Evolutionary conservation across 1,140 invertebrate genomes (phyloP).

Genomic region (Plodia interpunctella): DNA sequence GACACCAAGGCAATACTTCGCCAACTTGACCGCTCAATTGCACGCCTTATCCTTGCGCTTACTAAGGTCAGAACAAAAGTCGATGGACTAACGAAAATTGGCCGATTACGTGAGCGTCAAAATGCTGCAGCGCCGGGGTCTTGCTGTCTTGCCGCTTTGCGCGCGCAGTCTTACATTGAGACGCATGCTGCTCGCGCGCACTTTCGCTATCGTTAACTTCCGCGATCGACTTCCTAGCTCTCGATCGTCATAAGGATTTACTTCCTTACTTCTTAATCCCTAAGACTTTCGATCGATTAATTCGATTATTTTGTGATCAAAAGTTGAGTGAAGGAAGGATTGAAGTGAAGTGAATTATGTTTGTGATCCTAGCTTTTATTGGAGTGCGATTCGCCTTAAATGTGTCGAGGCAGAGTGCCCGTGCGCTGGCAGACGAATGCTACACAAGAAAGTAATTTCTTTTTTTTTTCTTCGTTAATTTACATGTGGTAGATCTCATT

Average conservation of each 20-base stretch:
- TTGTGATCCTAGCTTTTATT: conserved; percentile 66
- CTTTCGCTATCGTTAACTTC: conserved; percentile 62
- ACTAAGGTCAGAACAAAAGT: conserved; percentile 2
- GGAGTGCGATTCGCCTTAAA: conserved; percentile 67
- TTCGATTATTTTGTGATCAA: too few species aligned
- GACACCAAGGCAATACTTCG: background rate
- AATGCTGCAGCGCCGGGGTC: background rate
- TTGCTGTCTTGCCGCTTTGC: conserved; percentile 14
- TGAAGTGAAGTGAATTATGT: conserved; percentile 45
- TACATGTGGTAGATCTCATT: conserved; percentile 27
- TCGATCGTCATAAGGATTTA: background rate
- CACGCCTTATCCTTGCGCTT: background rate
- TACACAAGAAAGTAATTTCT: conserved; percentile 67
- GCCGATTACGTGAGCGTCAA: conserved; percentile 47
- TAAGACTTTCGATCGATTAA: too few species aligned
- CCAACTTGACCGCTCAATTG: background rate
- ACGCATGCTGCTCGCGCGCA: conserved; percentile 57
- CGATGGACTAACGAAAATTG: conserved; percentile 1
- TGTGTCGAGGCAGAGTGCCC: conserved; percentile 62
- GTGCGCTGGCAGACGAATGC: conserved; percentile 64
- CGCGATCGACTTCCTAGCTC: conserved; percentile 27
- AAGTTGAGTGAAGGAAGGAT: conserved; percentile 3
- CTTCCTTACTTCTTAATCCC: too few species aligned
- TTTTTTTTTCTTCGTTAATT: conserved; percentile 22
- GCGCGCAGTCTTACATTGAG: conserved; percentile 54